Evolutionary conservation across 2,113 vertebrate species (phyloP).

Genomic region (Amia ocellicauda): DNA sequence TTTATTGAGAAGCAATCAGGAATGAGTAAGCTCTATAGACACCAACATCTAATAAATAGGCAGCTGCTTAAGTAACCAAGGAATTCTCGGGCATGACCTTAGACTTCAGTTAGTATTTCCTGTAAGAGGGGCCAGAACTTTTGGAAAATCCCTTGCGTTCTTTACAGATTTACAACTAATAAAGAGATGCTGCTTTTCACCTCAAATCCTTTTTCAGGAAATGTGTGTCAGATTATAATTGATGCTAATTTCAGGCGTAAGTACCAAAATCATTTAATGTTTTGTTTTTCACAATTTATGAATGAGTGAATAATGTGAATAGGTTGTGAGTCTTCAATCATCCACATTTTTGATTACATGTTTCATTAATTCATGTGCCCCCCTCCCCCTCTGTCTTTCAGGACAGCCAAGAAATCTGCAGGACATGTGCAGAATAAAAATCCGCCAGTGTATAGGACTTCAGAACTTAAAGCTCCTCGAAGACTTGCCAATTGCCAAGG

Average conservation of each 20-base stretch:
- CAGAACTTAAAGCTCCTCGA: constrained; percentile 92
- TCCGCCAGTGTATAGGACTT: constrained; percentile 94
- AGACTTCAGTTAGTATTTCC: constrained; percentile 43
- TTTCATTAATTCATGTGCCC: constrained; percentile 24
- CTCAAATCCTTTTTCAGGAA: constrained; percentile 7
- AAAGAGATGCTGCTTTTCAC: constrained; percentile 17
- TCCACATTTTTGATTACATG: too few relatives aligned
- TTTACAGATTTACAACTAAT: neutral
- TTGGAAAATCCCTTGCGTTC: neutral
- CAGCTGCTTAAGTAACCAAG: constrained; percentile 55
- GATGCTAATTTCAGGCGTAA: too few relatives aligned
- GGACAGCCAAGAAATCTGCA: constrained; percentile 92
- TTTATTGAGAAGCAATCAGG: constrained; percentile 67
- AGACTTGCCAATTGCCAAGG: constrained; percentile 93
- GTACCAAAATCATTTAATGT: too few relatives aligned
- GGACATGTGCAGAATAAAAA: constrained; percentile 96
- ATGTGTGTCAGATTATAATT: too few relatives aligned
- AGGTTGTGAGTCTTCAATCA: too few relatives aligned
- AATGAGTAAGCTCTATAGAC: constrained; percentile 66
- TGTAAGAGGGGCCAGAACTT: constrained; percentile 31
- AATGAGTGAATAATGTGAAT: too few relatives aligned
- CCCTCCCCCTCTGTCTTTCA: constrained; percentile 59
- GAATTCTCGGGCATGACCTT: constrained; percentile 55
- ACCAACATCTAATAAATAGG: constrained; percentile 50
- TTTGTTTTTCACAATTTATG: too few relatives aligned